Evolutionary conservation across 2,888 invertebrate species (phyloP), one percentile per base, ranked within the genome.

Genomic region (Cactoblastis cactorum): DNA sequence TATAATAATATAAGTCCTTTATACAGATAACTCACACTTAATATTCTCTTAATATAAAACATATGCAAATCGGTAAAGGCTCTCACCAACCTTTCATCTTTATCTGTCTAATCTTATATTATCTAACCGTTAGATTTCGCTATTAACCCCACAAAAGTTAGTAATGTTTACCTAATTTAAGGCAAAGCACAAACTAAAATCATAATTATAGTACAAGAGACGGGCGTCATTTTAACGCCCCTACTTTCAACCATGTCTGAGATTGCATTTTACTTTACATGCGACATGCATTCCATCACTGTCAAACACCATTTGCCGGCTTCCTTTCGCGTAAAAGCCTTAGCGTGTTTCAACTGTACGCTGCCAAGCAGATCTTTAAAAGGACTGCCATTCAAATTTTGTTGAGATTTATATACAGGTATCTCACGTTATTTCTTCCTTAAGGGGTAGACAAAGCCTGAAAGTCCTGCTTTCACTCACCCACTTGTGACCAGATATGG

Each of bases 271-370:
- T 24, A 12, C 22, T 22, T 19, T n/a, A 12, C 39, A 22, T 24
- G 12, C 11, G 38, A 15, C 18, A 18, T 12, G 41, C 22, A 41
- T 41, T 39, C 24, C 41, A 41, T 41, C 41, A 41, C 12, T 24
- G 39, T 41, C 24, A 8, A 14, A 14, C 5, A 9, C 34, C 34
- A 12, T 12, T 35, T 47, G 24, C 35, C 8, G 35, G 11, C 12
- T 47, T 35, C 46, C 35, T 35, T 47, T 34, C 14, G n/a, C 22
- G 32, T 47, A 35, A 47, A 47, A 47, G 46, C 35, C 22, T 47
- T 47, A 22, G 22, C 46, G 19, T 47, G 46, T 47, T 35, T n/a
- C 11, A 5, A 45, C 14, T 24, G 45, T 33, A n/a, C 14, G 33
- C 45, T 34, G 37, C 22, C 4, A 34, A 12, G 32, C 34, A n/a